Evolutionary conservation across 2,888 invertebrate species (phyloP).

Genomic region (Leptura quadrifasciata): DNA sequence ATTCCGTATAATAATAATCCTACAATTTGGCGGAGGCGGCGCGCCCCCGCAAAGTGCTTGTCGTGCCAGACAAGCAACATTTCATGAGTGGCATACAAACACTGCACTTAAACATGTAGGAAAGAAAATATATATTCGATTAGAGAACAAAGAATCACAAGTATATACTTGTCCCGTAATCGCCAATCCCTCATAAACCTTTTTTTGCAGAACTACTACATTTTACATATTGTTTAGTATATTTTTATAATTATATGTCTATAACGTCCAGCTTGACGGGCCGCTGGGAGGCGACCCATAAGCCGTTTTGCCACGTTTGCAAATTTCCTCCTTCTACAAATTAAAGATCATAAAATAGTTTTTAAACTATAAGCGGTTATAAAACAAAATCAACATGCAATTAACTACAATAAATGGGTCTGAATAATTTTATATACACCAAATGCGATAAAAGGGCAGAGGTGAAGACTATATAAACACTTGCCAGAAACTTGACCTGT

Average conservation of each 20-base stretch:
- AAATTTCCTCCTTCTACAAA: slow-evolving; percentile 52
- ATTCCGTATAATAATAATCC: slow-evolving; percentile 75
- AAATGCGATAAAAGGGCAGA: slow-evolving; percentile 65
- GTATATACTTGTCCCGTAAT: slow-evolving; percentile 71
- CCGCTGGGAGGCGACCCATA: slow-evolving; percentile 56
- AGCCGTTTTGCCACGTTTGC: slow-evolving; percentile 44
- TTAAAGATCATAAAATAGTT: slow-evolving; percentile 50
- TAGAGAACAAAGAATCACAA: slow-evolving; percentile 72
- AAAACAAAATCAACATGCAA: slow-evolving; percentile 71
- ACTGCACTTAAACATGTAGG: slow-evolving; percentile 68
- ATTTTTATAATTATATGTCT: slow-evolving; percentile 69
- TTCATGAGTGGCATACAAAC: slow-evolving; percentile 67
- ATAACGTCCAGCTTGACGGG: slow-evolving; percentile 64
- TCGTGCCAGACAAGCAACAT: slow-evolving; percentile 61
- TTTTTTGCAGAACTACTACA: slow-evolving; percentile 70
- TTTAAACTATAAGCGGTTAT: slow-evolving; percentile 72
- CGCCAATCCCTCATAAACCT: slow-evolving; percentile 69
- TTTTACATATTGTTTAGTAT: slow-evolving; percentile 66
- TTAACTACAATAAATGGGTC: slow-evolving; percentile 67
- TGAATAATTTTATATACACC: slow-evolving; percentile 68
- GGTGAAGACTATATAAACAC: slow-evolving; percentile 56
- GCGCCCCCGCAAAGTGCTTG: slow-evolving; percentile 68
- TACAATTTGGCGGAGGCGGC: slow-evolving; percentile 70
- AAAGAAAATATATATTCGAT: slow-evolving; percentile 70
- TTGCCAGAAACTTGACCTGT: slow-evolving; percentile 56